phyloP scores from a whole-genome alignment of 2,797 vertebrate genomes.

The Eulemur rubriventer region DNA sequence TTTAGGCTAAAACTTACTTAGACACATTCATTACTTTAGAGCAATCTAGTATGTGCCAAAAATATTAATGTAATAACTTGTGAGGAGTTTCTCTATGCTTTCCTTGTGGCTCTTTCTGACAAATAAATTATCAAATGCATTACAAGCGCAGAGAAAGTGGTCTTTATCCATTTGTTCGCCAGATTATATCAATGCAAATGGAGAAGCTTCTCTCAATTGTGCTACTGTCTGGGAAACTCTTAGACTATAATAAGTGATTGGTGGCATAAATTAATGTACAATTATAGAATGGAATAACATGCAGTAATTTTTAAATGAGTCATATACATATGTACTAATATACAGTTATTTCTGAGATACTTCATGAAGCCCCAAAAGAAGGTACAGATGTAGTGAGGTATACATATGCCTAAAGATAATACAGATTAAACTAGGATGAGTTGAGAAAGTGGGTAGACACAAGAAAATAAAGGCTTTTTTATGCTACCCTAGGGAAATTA shows the following conservation, averaged over 20 bases:
- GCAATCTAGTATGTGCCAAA: neutral
- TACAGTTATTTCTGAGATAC: neutral
- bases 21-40: neutral
- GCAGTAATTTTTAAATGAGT: neutral
- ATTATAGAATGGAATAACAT: neutral
- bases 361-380: neutral
- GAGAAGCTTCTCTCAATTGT: neutral
- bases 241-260: neutral
- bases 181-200: neutral
- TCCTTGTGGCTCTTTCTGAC: neutral
- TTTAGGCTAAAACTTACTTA: neutral
- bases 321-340: neutral
- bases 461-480: neutral
- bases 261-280: neutral
- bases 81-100: neutral
- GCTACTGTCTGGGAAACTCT: neutral
- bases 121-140: neutral
- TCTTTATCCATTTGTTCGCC: neutral
- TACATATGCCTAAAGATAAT: neutral
- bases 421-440: neutral
- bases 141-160: neutral
- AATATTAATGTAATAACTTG: neutral
- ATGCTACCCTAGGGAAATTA: neutral
- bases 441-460: neutral
- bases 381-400: accelerated